phyloP scores from a whole-genome alignment of 1,140 invertebrate genomes.

The Leptinotarsa undecemlineata region DNA sequence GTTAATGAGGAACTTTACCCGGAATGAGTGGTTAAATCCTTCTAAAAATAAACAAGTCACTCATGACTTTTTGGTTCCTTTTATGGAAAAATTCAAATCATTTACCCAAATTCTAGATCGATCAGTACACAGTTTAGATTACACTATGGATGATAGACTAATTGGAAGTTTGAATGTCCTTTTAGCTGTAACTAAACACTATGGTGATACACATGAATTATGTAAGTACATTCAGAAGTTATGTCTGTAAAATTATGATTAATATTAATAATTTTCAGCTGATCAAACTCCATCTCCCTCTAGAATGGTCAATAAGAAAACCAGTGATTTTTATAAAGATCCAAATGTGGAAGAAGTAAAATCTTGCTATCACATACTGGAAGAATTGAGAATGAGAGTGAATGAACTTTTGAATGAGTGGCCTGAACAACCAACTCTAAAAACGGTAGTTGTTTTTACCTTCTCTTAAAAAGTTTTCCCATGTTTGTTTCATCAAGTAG shows the following conservation, averaged over 20 bases:
- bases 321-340: slow-evolving; percentile 85
- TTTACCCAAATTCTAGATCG: slow-evolving; percentile 60
- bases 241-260: not conserved
- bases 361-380: slow-evolving; percentile 70
- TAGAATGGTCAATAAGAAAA: slow-evolving; percentile 41
- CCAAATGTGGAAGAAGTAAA: slow-evolving; percentile 78
- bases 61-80: slow-evolving; percentile 60
- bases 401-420: slow-evolving; percentile 77
- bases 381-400: slow-evolving; percentile 65
- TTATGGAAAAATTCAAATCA: slow-evolving; percentile 64
- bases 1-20: slow-evolving; percentile 62
- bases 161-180: slow-evolving; percentile 62
- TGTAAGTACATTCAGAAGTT: slow-evolving; percentile 39
- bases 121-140: slow-evolving; percentile 57
- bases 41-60: slow-evolving; percentile 47
- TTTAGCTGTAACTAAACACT: slow-evolving; percentile 45
- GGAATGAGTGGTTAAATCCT: slow-evolving; percentile 62
- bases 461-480: not conserved
- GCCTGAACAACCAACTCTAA: slow-evolving; percentile 88
- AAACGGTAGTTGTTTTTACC: slow-evolving; percentile 61
- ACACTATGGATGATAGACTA: slow-evolving; percentile 58
- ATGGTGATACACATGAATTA: slow-evolving; percentile 36
- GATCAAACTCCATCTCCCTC: slow-evolving; percentile 29
- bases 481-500: not conserved
- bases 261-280: slow-evolving; percentile 5